Evolutionary conservation across 2,113 vertebrate species (phyloP).

Genomic region (Xiphophorus maculatus): DNA sequence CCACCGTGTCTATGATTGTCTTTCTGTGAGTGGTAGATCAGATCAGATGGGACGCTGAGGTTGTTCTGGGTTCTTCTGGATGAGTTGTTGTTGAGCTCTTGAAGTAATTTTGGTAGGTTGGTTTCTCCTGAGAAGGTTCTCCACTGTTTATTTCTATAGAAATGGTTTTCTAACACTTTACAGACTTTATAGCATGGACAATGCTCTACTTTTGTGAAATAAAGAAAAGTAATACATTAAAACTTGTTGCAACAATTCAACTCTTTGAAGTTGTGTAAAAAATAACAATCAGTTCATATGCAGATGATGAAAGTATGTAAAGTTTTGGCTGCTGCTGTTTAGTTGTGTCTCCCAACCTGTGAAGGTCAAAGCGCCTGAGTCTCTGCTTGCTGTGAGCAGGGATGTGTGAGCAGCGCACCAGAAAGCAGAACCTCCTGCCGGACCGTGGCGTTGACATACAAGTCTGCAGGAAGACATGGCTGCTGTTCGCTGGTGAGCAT

Average conservation of each 20-base stretch:
- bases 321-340: no score
- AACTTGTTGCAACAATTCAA: background rate
- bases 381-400: conserved; percentile 49
- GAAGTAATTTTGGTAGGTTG: no score
- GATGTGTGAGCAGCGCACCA: conserved; percentile 66
- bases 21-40: no score
- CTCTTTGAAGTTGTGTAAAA: background rate
- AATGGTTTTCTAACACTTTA: no score
- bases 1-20: no score
- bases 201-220: background rate
- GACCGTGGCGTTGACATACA: conserved; percentile 35
- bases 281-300: background rate
- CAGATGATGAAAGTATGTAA: background rate
- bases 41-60: no score
- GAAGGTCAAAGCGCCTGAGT: background rate
- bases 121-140: no score
- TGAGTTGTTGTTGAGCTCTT: no score
- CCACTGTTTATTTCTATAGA: no score
- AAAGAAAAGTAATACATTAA: background rate
- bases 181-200: no score
- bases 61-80: no score
- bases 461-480: conserved; percentile 47
- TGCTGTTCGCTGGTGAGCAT: conserved; percentile 58
- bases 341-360: background rate
- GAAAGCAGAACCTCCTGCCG: conserved; percentile 47